These are phyloP conservation scores for Orthosia incerta DNA, from an alignment of 2,888 invertebrate species.

Conservation along the genomic window DNA sequence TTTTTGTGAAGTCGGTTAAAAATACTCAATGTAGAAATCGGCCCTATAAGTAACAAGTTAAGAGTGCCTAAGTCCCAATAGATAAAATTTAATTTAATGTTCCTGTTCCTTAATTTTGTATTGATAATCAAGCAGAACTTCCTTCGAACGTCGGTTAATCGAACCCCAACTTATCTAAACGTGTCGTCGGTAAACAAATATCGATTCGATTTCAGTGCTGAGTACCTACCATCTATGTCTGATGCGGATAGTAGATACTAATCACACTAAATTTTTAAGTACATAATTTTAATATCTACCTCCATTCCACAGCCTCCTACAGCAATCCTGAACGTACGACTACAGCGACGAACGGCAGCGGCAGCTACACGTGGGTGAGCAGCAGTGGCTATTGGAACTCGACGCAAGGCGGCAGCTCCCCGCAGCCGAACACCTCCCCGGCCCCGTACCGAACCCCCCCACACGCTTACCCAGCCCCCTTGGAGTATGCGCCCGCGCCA, in stretches of 20 bases:
- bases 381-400: conserved; percentile 86
- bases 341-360: conserved; percentile 79
- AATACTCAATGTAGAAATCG: too few species aligned
- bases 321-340: conserved; percentile 83
- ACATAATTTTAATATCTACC: neutral
- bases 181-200: too few species aligned
- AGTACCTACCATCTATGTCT: too few species aligned
- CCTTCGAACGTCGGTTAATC: too few species aligned
- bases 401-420: conserved; percentile 83
- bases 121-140: too few species aligned
- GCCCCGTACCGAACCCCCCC: conserved; percentile 87
- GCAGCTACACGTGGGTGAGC: conserved; percentile 86
- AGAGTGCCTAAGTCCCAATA: too few species aligned
- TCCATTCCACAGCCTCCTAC: conserved; percentile 79
- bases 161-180: too few species aligned
- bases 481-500: conserved; percentile 84
- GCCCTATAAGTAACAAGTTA: too few species aligned
- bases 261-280: neutral
- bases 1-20: too few species aligned
- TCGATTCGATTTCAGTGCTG: too few species aligned
- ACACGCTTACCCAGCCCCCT: conserved; percentile 85
- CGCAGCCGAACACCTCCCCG: conserved; percentile 85
- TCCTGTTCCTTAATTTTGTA: too few species aligned
- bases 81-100: too few species aligned
- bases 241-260: neutral